Evolutionary conservation across 2,113 vertebrate species (phyloP).

Genomic region (Thamnophis sirtalis): DNA sequence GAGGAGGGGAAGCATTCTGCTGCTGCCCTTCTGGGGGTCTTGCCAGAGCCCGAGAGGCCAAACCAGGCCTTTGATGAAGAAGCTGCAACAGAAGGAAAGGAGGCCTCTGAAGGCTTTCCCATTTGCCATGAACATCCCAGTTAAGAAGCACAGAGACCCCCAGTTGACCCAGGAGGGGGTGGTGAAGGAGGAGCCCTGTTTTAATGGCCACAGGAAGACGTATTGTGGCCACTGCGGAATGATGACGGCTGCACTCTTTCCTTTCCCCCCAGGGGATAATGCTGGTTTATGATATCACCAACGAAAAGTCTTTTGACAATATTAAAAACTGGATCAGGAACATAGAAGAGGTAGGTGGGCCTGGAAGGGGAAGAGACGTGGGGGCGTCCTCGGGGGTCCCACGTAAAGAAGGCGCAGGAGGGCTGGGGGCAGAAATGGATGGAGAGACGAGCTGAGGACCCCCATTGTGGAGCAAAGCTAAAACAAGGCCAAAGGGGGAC

Average conservation of each 20-base stretch:
- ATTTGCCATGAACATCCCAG: not conserved
- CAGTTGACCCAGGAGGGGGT: not conserved
- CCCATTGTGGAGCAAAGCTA: not conserved
- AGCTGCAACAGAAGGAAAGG: not conserved
- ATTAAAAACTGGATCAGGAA: slow-evolving; percentile 99
- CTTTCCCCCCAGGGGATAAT: slow-evolving; percentile 84
- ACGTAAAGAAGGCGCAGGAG: not conserved
- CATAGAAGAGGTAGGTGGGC: slow-evolving; percentile 88
- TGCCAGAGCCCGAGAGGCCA: not conserved
- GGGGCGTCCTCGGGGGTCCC: too few species aligned
- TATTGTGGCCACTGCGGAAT: not conserved
- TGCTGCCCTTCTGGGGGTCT: not conserved
- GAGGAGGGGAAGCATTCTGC: not conserved
- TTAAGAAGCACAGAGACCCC: not conserved
- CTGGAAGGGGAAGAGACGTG: not conserved
- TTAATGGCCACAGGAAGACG: not conserved
- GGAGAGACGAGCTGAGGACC: not conserved
- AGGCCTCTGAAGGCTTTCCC: not conserved
- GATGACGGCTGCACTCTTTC: not conserved
- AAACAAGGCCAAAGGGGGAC: not conserved
- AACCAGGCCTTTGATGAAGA: not conserved
- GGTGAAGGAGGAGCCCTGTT: not conserved
- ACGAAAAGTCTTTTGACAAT: slow-evolving; percentile 97
- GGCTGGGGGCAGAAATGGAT: not conserved
- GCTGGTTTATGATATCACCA: slow-evolving; percentile 97